These are phyloP conservation scores for Hydra vulgaris DNA, from an alignment of 30 jellyfish, hydroid and myxozoan species.

Conservation along the genomic window DNA sequence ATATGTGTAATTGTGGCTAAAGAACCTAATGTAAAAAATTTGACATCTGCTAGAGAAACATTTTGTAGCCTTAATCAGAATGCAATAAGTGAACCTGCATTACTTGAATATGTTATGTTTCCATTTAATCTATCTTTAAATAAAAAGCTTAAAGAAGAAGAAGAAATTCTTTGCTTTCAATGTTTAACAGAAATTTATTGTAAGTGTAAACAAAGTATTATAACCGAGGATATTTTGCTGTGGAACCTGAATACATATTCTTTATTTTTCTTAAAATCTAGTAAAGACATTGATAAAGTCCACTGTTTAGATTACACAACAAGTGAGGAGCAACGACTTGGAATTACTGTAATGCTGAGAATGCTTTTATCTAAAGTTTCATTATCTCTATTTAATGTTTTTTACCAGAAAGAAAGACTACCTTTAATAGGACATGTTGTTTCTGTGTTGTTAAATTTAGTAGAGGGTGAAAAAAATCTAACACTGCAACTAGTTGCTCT, in stretches of 20 bases:
- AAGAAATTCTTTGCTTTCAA: conserved; percentile 27
- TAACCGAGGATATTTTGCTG: conserved; percentile 4
- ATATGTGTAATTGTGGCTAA: conserved; percentile 48
- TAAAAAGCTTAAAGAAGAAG: conserved; percentile 18
- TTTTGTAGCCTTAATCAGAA: conserved; percentile 9
- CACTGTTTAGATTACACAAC: not conserved
- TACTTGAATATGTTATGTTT: conserved; percentile 46
- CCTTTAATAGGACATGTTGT: conserved; percentile 78
- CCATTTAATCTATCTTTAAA: conserved; percentile 58
- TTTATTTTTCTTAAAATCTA: not conserved
- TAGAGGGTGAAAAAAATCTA: conserved; percentile 42
- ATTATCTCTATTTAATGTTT: not conserved
- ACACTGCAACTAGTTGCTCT: conserved; percentile 27
- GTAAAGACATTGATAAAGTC: not conserved
- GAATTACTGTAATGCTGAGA: conserved; percentile 15
- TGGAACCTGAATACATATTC: conserved; percentile 24
- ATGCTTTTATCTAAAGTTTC: conserved; percentile 4
- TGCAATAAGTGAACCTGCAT: conserved; percentile 26
- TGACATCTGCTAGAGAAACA: conserved; percentile 15
- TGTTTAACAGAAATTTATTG: conserved; percentile 5
- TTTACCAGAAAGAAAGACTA: conserved; percentile 27
- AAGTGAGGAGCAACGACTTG: conserved; percentile 57
- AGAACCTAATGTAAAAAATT: conserved; percentile 33
- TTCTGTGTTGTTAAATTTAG: conserved; percentile 44
- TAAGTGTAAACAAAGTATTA: not conserved